Conservation (phyloP, 2,888 invertebrate species). For the Tinea semifulvella region DNA sequence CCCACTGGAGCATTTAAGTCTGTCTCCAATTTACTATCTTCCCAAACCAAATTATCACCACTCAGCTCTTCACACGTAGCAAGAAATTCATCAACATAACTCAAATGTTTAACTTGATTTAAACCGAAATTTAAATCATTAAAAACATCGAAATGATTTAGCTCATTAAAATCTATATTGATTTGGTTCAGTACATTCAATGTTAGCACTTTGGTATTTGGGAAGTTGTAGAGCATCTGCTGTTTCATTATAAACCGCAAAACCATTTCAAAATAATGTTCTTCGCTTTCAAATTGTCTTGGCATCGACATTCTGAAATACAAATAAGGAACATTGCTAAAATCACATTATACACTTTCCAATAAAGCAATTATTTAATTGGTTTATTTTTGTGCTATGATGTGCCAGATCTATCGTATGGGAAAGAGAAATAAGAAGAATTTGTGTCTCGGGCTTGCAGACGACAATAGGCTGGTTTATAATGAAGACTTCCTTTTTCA, state of each 20-base stretch:
- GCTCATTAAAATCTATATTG: constrained; percentile 22
- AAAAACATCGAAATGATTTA: constrained; percentile 27
- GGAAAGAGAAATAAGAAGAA: too few species aligned
- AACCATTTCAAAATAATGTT: constrained; percentile 64
- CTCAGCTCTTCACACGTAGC: constrained; percentile 28
- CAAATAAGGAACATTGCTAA: too few species aligned
- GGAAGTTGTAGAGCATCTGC: constrained; percentile 70
- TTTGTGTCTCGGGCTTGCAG: too few species aligned
- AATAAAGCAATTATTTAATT: too few species aligned
- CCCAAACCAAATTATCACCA: constrained; percentile 22
- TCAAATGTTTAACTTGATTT: constrained; percentile 13
- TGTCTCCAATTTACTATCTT: constrained; percentile 16
- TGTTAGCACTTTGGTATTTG: constrained; percentile 72
- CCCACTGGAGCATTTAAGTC: constrained; percentile 48
- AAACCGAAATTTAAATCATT: constrained; percentile 26
- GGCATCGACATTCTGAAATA: constrained; percentile 39
- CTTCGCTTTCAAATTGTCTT: constrained; percentile 25
- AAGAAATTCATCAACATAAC: constrained; percentile 32
- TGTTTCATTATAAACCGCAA: constrained; percentile 65
- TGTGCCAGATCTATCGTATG: too few species aligned
- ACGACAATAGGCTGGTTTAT: too few species aligned
- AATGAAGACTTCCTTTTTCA: too few species aligned
- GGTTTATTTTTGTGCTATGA: too few species aligned
- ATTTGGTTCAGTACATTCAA: constrained; percentile 62
- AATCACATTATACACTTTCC: too few species aligned